Conservation (phyloP, 2,797 vertebrate genomes). For the Sitta carolinensis region DNA sequence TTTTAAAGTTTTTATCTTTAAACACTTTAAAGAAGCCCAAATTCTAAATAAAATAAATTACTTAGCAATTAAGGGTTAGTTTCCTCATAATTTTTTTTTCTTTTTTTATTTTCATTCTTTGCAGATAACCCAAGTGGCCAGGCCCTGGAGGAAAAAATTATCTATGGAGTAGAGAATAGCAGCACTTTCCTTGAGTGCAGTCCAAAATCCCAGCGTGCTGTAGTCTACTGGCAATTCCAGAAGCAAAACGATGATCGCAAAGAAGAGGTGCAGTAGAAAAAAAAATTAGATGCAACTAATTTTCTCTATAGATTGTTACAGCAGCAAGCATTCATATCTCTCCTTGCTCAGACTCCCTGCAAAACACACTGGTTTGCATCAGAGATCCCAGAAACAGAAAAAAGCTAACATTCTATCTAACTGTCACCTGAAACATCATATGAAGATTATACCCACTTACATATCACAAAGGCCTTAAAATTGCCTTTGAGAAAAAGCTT, state of each 20-base stretch:
- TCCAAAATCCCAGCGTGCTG: conserved; percentile 92
- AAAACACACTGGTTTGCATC: background rate
- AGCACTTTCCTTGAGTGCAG: conserved; percentile 97
- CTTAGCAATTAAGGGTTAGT: background rate
- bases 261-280: conserved; percentile 84
- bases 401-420: background rate
- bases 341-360: background rate
- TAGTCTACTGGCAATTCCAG: conserved; percentile 96
- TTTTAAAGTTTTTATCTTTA: background rate
- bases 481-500: background rate
- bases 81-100: background rate
- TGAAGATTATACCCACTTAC: background rate
- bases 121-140: conserved; percentile 87
- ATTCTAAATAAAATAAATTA: background rate
- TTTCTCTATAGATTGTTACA: background rate
- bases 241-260: conserved; percentile 85
- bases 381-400: background rate
- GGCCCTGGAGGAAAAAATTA: conserved; percentile 87
- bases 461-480: background rate
- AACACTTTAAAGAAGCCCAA: background rate
- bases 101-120: background rate
- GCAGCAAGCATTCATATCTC: background rate
- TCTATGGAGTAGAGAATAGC: conserved; percentile 98
- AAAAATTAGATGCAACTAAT: background rate
- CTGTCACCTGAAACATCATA: background rate